These are phyloP conservation scores for Lacerta viridis DNA, from an alignment of 2,797 vertebrate species.

Conservation along the genomic window DNA sequence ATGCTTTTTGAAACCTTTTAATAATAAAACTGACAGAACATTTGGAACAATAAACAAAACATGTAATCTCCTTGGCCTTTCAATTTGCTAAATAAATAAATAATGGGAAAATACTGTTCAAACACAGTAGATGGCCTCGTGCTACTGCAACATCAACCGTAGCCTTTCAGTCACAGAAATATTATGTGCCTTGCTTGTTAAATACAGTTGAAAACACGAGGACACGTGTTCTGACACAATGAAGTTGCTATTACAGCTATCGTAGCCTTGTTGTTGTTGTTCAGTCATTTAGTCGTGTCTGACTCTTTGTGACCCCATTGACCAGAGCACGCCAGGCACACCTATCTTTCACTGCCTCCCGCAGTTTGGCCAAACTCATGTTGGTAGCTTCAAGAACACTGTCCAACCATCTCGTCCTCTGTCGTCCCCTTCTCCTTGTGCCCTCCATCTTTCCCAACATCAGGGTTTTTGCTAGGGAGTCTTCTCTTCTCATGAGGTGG, in stretches of 20 bases:
- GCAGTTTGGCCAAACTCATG: too few relatives aligned
- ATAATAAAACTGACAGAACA: constrained; percentile 42
- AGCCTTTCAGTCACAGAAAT: constrained; percentile 14
- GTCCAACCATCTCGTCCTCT: too few relatives aligned
- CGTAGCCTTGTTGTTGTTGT: background rate
- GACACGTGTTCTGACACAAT: background rate
- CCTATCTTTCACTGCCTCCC: too few relatives aligned
- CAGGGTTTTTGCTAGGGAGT: too few relatives aligned
- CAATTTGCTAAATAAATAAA: constrained; percentile 60
- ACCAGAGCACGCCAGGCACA: too few relatives aligned
- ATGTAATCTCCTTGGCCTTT: constrained; percentile 66
- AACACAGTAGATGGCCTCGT: constrained; percentile 39
- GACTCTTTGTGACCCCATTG: too few relatives aligned
- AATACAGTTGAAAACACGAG: constrained; percentile 9
- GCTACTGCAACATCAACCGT: background rate
- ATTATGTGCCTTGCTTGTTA: background rate
- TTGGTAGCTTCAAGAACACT: too few relatives aligned
- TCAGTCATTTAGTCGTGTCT: too few relatives aligned
- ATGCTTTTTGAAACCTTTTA: constrained; percentile 55
- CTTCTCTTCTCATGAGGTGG: too few relatives aligned
- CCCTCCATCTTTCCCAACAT: too few relatives aligned
- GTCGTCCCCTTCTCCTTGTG: too few relatives aligned
- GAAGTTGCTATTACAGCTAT: background rate
- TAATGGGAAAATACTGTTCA: constrained; percentile 55
- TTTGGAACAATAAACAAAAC: constrained; percentile 69